Conservation (phyloP, 1,140 invertebrate genomes). For the Ruditapes philippinarum region DNA sequence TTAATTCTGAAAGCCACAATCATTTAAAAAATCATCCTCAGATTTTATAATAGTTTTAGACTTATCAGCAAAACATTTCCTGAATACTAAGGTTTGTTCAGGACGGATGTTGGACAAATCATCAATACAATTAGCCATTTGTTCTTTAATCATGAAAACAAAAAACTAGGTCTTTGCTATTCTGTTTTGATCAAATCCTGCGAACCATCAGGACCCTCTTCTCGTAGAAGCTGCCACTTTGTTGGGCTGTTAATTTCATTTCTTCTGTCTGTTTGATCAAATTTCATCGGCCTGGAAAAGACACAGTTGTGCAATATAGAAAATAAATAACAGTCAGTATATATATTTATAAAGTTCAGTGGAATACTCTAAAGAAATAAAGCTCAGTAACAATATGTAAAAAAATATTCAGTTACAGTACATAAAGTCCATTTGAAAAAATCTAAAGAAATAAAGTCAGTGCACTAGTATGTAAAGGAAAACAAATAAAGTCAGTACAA, state of each 20-base stretch:
- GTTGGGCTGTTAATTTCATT: conserved; percentile 1
- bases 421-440: no score
- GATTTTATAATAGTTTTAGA: neutral
- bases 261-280: conserved; percentile 51
- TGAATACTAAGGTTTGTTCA: neutral
- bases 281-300: conserved; percentile 53
- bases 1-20: no score
- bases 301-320: no score
- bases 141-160: neutral
- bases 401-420: no score
- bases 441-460: no score
- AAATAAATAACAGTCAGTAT: no score
- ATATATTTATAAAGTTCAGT: no score
- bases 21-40: neutral
- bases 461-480: no score
- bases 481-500: no score
- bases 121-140: conserved; percentile 20
- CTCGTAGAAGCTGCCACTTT: conserved; percentile 51
- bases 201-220: conserved; percentile 39
- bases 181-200: conserved; percentile 57
- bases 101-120: conserved; percentile 1
- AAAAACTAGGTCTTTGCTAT: conserved; percentile 10
- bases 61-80: neutral
- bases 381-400: no score
- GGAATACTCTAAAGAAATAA: no score